Evolutionary conservation across 2,888 invertebrate species (phyloP), one percentile per base, ranked within the genome.

Genomic region (Priapulus caudatus): DNA sequence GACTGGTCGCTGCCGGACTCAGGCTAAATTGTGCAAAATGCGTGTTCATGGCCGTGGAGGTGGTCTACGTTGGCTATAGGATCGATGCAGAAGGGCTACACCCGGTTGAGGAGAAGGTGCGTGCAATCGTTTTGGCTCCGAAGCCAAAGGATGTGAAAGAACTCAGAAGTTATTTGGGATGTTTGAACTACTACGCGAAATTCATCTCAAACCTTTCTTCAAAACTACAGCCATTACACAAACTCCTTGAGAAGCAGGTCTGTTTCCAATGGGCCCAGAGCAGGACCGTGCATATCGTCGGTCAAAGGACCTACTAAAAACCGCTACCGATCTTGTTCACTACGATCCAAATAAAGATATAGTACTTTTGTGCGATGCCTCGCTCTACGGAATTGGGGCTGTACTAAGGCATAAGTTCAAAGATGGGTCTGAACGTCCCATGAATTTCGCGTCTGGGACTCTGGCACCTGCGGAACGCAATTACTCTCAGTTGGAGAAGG

Each of bases 401-500:
- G 59, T 63, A 19, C 53, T 60, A 33, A 58, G 59, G 10, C 57
- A 57, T 16, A 2, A 18, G n/a, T 10, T 53, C 3, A 44, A 4
- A 3, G 54, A 58, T 46, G 57, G 55, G 2, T 20, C 52, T 4
- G 48, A 56, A 10, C 48, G 52, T 18, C 59, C 61, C 4, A 57
- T 60, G 2, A 58, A 56, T 15, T 62, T 56, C 45, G 57, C 59
- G 0, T 61, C 61, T 15, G 48, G 60, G 20, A 54, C 57, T 3
- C 47, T 61, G n/a, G 56, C 53, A 4, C 51, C 23, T 5, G 52
- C 58, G 1, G 62, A 63, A 43, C 52, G 52, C 51, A 55, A 52
- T 20, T 61, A 61, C 44, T 50, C 56, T 2, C 59, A 60, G 24
- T 56, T 60, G 2, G 62, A 63, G n/a, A n/a, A 33, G 43, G 15